Evolutionary conservation across 2,888 invertebrate genomes (phyloP).

Genomic region (Timema cristinae): DNA sequence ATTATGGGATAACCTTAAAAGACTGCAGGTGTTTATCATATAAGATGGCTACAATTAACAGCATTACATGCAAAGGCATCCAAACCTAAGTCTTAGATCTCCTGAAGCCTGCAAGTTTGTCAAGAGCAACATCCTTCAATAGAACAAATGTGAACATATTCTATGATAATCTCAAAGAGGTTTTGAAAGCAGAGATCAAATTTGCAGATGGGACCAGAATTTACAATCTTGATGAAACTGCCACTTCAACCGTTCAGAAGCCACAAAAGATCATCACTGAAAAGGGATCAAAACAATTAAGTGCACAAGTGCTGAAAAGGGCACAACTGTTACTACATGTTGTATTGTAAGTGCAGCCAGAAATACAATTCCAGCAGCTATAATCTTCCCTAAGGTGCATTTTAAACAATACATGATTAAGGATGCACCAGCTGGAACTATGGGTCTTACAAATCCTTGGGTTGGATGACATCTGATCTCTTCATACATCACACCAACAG

Average conservation of each 20-base stretch:
- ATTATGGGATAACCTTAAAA: not conserved
- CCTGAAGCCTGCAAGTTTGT: constrained; percentile 19
- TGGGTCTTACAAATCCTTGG: constrained; percentile 40
- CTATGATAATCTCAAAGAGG: constrained; percentile 36
- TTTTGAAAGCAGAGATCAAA: constrained; percentile 30
- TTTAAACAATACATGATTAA: constrained; percentile 39
- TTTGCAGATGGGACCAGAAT: constrained; percentile 33
- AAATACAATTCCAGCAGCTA: constrained; percentile 38
- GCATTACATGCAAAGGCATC: constrained; percentile 9
- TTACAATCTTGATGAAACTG: constrained; percentile 33
- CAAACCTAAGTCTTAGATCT: constrained; percentile 5
- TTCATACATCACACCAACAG: constrained; percentile 38
- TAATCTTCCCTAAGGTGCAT: constrained; percentile 40
- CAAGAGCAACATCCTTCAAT: constrained; percentile 27
- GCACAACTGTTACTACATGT: constrained; percentile 40
- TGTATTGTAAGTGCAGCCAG: constrained; percentile 39
- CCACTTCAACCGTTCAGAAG: constrained; percentile 33
- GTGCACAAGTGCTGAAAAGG: constrained; percentile 40
- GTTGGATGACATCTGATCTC: constrained; percentile 41
- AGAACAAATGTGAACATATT: constrained; percentile 34
- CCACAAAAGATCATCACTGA: constrained; percentile 31
- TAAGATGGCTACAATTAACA: not conserved
- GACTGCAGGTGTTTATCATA: constrained; percentile 1
- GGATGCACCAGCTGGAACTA: constrained; percentile 40
- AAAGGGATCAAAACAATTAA: constrained; percentile 34